Evolutionary conservation across 2,113 vertebrate species (phyloP), one percentile per base, ranked within the genome.

Genomic region (Dicrurus megarhynchus): DNA sequence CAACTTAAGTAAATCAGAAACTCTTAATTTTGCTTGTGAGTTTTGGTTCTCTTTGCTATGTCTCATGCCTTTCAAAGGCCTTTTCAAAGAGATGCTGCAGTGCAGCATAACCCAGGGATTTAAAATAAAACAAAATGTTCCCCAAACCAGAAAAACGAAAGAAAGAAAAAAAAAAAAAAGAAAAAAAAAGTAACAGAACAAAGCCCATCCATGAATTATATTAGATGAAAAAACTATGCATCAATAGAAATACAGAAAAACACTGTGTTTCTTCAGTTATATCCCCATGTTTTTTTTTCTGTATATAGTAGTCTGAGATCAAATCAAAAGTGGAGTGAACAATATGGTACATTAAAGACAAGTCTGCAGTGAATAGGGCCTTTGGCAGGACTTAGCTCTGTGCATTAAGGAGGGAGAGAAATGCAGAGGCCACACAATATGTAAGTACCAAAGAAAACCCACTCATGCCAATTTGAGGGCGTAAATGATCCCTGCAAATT

Each of bases 241-340:
- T 85, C 63, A 73, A 37, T 33, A 91, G 56, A 96, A 95, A 88
- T 81, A 96, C 50, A 95, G 85, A 93, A 96, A 94, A 96, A 79
- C 79, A 94, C 47, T 3, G 16, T 77, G 63, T 84, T 95, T 96
- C 59, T 83, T 94, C 82, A 37, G 53, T 87, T 74, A 90, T 63
- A 90, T 63, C 64, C 83, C 77, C 11, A 16, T 81, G 56, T 11
- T 39, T 56, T 93, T 93, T 89, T 84, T 91, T 49, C 83, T 84
- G 56, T 91, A 41, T 76, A 47, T 78, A 65, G 82, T 74, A 92
- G 91, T 87, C 87, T 79, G 63, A 95, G 77, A 91, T 61, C 73
- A 94, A 89, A 96, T 87, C 87, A 94, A 90, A 94, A 83, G 44
- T 89, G 95, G 95, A 96, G 95, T 94, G 92, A 94, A 90, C 47